These are phyloP conservation scores for Loxodonta africana DNA, from an alignment of 2,113 vertebrate genomes.

Conservation along the genomic window DNA sequence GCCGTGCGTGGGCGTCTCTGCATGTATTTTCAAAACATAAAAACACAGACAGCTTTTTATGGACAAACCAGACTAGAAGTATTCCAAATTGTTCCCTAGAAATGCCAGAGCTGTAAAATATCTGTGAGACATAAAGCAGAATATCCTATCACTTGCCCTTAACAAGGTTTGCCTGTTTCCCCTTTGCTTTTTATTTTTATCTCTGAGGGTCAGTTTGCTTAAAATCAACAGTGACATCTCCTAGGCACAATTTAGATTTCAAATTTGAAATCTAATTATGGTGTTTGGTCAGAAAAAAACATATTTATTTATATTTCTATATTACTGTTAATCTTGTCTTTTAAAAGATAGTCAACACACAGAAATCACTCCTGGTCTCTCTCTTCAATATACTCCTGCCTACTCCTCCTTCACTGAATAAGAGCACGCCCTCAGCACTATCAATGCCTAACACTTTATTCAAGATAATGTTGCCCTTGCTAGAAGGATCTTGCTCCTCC, in stretches of 20 bases:
- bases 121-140: constrained; percentile 23
- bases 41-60: constrained; percentile 11
- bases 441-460: rapidly evolving
- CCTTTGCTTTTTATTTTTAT: constrained; percentile 35
- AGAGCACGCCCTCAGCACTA: background rate
- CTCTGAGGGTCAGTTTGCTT: constrained; percentile 43
- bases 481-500: background rate
- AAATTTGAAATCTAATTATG: background rate
- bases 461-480: background rate
- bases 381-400: background rate
- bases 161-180: background rate
- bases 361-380: background rate
- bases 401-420: too few species aligned
- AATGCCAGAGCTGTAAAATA: constrained; percentile 21
- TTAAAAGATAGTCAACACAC: background rate
- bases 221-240: constrained; percentile 31
- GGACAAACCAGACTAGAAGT: background rate
- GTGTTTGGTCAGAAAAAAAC: background rate
- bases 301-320: background rate
- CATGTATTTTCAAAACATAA: constrained; percentile 25
- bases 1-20: background rate
- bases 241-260: constrained; percentile 30
- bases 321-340: constrained; percentile 4
- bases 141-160: constrained; percentile 43
- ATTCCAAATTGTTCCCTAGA: constrained; percentile 43